phyloP scores from a whole-genome alignment of 1,140 invertebrate species.

The Solenopsis invicta region DNA sequence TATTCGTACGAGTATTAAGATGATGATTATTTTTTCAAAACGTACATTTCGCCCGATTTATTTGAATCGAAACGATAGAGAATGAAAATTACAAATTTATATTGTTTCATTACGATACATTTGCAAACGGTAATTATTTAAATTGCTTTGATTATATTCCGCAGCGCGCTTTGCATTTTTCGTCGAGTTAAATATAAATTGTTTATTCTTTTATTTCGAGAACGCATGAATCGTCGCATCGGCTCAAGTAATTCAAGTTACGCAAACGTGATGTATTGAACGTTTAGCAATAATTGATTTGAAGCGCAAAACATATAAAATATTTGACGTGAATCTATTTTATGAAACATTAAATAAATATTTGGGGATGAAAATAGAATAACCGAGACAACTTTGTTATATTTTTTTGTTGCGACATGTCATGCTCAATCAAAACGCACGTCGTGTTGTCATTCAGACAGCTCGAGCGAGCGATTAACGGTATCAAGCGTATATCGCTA shows the following conservation, averaged over 20 bases:
- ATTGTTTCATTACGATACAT: background rate
- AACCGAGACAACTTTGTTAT: background rate
- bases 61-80: background rate
- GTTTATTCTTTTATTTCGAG: background rate
- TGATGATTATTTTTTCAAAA: background rate
- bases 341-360: background rate
- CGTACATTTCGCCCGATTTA: background rate
- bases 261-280: background rate
- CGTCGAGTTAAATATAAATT: background rate
- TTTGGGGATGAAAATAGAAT: background rate
- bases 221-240: background rate
- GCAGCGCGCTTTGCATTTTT: background rate
- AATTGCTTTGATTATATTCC: background rate
- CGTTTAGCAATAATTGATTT: background rate
- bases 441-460: background rate
- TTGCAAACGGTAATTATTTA: background rate
- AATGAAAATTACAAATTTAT: background rate
- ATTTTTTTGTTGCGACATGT: background rate
- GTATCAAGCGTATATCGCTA: no score
- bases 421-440: no score
- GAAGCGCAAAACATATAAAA: background rate
- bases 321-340: background rate
- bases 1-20: background rate
- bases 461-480: background rate
- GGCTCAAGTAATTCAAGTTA: background rate